A percentile compares a stretch with the other conserved stretches of the same genome.
phyloP scores from a whole-genome alignment of 2,113 vertebrate species.

The Pteronura brasiliensis region DNA sequence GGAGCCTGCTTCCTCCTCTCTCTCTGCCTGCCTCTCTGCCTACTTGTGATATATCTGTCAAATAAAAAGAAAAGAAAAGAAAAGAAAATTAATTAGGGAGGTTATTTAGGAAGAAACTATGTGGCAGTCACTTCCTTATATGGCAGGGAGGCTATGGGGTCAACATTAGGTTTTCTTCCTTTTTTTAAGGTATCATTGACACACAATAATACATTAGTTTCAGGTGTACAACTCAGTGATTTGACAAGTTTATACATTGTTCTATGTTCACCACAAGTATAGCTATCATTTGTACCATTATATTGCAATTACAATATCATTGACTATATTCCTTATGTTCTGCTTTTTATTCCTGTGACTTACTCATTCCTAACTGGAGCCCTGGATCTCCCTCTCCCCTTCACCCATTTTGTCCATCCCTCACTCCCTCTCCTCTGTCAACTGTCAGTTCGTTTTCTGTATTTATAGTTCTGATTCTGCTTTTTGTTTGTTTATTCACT shows the following conservation, averaged over 20 bases:
- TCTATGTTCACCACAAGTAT: neutral
- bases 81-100: neutral
- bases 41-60: too few species aligned
- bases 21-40: too few species aligned
- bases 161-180: neutral
- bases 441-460: neutral
- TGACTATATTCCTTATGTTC: neutral
- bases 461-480: neutral
- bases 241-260: neutral
- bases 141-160: neutral
- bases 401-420: neutral
- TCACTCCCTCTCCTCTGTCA: neutral
- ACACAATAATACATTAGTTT: neutral
- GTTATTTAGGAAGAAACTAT: neutral
- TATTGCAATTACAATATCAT: neutral
- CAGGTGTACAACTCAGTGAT: neutral
- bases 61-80: too few species aligned
- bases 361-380: neutral
- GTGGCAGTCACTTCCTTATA: neutral
- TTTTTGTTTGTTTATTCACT: neutral
- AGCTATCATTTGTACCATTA: neutral
- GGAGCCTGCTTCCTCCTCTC: too few species aligned
- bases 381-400: neutral
- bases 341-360: neutral
- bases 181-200: neutral